phyloP scores from a whole-genome alignment of 2,797 vertebrate genomes.

The Cuculus canorus region DNA sequence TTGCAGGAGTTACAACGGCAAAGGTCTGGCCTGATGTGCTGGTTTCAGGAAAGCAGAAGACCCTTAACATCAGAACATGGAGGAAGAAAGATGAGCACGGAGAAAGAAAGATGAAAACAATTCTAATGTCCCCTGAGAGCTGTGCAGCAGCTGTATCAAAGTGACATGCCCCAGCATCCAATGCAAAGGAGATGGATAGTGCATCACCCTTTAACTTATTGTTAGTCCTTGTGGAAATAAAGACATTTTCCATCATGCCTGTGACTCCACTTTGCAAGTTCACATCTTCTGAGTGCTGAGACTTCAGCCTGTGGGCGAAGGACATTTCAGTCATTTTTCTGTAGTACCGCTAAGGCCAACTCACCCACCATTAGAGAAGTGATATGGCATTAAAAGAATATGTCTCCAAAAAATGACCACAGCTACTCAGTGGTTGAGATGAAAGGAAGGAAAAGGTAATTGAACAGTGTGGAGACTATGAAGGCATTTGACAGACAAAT shows the following conservation, averaged over 20 bases:
- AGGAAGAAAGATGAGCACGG: neutral
- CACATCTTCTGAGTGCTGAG: neutral
- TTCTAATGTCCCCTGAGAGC: accelerated
- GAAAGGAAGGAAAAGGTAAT: neutral
- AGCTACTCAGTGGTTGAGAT: neutral
- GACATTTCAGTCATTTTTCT: neutral
- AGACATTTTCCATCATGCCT: neutral
- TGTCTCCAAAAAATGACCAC: neutral
- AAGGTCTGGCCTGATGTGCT: neutral
- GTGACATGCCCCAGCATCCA: accelerated
- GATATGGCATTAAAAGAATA: neutral
- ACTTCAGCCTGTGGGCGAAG: neutral
- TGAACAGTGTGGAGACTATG: neutral
- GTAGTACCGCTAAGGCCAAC: neutral
- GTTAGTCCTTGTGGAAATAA: neutral
- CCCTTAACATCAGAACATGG: neutral
- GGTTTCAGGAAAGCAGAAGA: neutral
- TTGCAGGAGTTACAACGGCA: neutral
- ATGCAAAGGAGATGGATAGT: neutral
- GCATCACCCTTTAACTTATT: neutral
- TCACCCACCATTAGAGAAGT: neutral
- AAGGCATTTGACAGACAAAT: neutral
- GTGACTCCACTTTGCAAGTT: neutral
- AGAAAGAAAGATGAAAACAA: neutral
- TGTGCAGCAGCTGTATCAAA: neutral